phyloP scores from a whole-genome alignment of 2,888 invertebrate genomes.

The Liopterus haemorrhoidalis region DNA sequence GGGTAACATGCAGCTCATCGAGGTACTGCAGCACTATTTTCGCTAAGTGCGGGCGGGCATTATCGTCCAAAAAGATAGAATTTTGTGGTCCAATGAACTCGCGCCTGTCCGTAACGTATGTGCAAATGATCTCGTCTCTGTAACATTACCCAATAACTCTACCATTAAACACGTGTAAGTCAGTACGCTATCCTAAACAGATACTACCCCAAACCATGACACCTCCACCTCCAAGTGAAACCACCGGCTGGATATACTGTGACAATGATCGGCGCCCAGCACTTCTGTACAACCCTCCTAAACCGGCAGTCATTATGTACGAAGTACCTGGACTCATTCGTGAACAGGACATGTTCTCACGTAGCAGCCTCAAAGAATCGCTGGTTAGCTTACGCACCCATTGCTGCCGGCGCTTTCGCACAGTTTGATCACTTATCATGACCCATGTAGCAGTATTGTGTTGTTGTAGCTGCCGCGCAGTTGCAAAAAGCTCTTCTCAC shows the following conservation, averaged over 20 bases:
- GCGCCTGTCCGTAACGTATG: not conserved
- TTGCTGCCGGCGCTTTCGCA: slow-evolving; percentile 5
- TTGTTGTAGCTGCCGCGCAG: slow-evolving; percentile 3
- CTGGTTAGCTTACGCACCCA: slow-evolving; percentile 1
- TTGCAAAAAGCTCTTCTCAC: slow-evolving; percentile 3
- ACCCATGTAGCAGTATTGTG: slow-evolving; percentile 3
- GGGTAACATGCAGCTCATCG: too few relatives aligned
- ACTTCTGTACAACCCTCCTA: slow-evolving; percentile 3
- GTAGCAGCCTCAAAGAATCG: too few relatives aligned
- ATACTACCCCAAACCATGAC: not conserved
- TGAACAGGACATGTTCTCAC: too few relatives aligned
- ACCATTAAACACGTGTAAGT: not conserved
- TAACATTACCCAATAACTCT: slow-evolving; percentile 1
- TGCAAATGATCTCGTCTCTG: slow-evolving; percentile 1
- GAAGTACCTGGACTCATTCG: slow-evolving; percentile 4
- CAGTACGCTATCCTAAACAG: slow-evolving; percentile 1
- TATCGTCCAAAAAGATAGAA: too few relatives aligned
- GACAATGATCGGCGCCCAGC: slow-evolving; percentile 3
- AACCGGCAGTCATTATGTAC: not conserved
- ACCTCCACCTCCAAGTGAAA: slow-evolving; percentile 2
- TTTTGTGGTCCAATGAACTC: slow-evolving; percentile 4
- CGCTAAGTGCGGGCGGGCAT: slow-evolving; percentile 1
- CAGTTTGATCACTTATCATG: slow-evolving; percentile 4
- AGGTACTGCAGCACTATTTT: not conserved
- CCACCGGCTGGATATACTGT: slow-evolving; percentile 1